phyloP scores from a whole-genome alignment of 2,113 vertebrate genomes.

The Actenoides lindsayi region DNA sequence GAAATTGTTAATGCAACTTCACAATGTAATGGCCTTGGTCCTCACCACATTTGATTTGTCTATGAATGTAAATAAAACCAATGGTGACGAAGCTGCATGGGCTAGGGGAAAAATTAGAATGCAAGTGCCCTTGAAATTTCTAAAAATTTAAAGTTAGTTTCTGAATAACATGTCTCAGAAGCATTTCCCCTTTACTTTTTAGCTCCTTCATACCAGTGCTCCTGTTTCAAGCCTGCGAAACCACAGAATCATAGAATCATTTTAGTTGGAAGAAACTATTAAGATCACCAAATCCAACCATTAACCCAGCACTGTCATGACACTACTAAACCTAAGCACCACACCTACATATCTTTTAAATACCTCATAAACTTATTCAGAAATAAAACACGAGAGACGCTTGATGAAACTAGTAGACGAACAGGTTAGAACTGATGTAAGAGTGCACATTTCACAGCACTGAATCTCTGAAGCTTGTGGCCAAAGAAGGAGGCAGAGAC shows the following conservation, averaged over 20 bases:
- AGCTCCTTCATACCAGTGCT: neutral
- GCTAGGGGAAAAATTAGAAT: neutral
- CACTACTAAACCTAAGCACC: neutral
- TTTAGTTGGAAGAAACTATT: neutral
- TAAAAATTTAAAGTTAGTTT: neutral
- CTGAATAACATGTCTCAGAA: neutral
- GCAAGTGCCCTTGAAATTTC: neutral
- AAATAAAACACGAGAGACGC: neutral
- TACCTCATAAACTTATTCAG: neutral
- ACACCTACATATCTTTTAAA: neutral
- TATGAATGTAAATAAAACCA: neutral
- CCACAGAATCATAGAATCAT: neutral
- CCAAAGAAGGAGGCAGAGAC: neutral
- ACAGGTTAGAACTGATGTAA: neutral
- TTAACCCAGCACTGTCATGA: neutral
- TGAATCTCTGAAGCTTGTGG: neutral
- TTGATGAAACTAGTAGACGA: neutral
- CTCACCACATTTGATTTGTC: accelerated
- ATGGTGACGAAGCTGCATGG: neutral
- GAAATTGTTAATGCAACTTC: neutral
- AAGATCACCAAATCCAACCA: neutral
- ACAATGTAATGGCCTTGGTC: neutral
- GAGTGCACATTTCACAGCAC: neutral
- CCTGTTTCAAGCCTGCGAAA: neutral
- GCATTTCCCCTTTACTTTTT: neutral